Evolutionary conservation across 2,888 invertebrate species (phyloP), one percentile per base, ranked within the genome.

Genomic region (Hoplodrina ambigua): DNA sequence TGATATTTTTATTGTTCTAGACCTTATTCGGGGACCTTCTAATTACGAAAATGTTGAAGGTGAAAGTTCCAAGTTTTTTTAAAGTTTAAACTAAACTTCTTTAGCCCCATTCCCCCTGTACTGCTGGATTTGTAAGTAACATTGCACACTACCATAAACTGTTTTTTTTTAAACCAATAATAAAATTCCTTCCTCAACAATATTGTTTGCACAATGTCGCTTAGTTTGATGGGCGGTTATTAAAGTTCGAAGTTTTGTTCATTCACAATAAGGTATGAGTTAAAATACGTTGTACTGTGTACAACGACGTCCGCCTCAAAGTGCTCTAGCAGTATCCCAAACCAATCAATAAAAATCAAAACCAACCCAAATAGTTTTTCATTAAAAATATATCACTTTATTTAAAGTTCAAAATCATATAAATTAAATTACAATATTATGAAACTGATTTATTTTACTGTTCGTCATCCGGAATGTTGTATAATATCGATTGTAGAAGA

Each of bases 371-470:
- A 33, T 20, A 44, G 62, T 54, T 60, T 67, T 64, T 72, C 83
- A 78, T 86, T 89, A 91, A 91, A 94, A 94, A 94, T 93, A 94
- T 93, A 94, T 93, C 92, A 93, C 90, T 94, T 92, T 94, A 93
- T 91, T 93, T 83, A 88, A 41, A 88, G 83, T 88, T 88, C 79
- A 88, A 89, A 88, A 86, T 88, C 82, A 88, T 85, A 90, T 83
- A 80, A 86, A 81, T 80, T 72, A 86, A 80, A 75, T 74, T 69
- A 79, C 69, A 74, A 69, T 79, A 80, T 73, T 72, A 59, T 68
- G 67, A 78, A 75, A 84, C 80, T 78, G 81, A 78, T 77, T 67
- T 61, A 11, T 71, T 62, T 69, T 62, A 62, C 70, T 67, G 63
- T 66, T 68, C 10, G 60, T 15, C 49, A 54, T 63, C 71, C 66